These are phyloP conservation scores for Polydrusus cervinus DNA, from an alignment of 2,888 invertebrate genomes.

Conservation along the genomic window DNA sequence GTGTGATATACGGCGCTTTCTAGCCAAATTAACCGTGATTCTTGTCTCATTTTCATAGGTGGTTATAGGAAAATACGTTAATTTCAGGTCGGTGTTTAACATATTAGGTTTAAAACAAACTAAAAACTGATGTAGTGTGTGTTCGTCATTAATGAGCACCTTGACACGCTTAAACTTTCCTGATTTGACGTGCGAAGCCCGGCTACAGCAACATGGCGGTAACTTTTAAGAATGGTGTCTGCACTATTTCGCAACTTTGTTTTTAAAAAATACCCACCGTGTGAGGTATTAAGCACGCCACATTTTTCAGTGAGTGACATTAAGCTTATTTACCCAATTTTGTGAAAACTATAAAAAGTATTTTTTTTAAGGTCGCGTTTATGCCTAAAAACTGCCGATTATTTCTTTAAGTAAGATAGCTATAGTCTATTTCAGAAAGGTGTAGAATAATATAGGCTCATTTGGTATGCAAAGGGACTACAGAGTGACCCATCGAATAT, in stretches of 20 bases:
- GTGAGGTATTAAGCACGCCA: not conserved
- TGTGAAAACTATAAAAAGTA: too few relatives aligned
- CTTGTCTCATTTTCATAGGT: too few relatives aligned
- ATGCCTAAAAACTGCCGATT: too few relatives aligned
- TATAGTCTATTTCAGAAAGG: too few relatives aligned
- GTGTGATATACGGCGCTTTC: too few relatives aligned
- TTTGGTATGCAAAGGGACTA: too few relatives aligned
- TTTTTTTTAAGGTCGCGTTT: too few relatives aligned
- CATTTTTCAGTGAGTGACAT: not conserved
- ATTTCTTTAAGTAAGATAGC: too few relatives aligned
- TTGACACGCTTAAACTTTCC: slow-evolving; percentile 54
- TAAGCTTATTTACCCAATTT: not conserved
- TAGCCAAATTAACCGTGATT: too few relatives aligned
- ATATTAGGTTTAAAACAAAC: slow-evolving; percentile 17
- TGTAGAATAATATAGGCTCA: too few relatives aligned
- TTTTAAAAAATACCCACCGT: slow-evolving; percentile 8
- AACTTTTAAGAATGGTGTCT: slow-evolving; percentile 29
- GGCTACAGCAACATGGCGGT: slow-evolving; percentile 23
- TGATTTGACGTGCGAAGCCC: slow-evolving; percentile 49
- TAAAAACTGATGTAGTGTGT: slow-evolving; percentile 41
- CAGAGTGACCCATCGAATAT: too few relatives aligned
- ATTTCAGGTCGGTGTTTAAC: not conserved
- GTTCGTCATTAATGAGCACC: slow-evolving; percentile 53
- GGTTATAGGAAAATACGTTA: too few relatives aligned
- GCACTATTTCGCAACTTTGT: slow-evolving; percentile 12